phyloP scores from a whole-genome alignment of 2,888 invertebrate genomes.

The Sceliomorpha sp. region DNA sequence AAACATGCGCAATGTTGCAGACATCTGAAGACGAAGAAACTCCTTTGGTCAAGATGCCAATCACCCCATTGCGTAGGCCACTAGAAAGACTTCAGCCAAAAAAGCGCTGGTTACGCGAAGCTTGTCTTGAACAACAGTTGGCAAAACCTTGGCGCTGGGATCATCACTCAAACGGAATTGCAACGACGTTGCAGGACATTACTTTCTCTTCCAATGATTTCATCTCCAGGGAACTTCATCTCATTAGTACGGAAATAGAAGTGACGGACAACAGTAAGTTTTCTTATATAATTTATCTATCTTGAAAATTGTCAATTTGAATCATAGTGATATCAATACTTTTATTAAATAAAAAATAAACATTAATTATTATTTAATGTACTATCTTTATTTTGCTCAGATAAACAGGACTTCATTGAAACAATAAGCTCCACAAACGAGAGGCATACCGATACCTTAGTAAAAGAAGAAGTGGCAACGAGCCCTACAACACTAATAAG shows the following conservation, averaged over 20 bases:
- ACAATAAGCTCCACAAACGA: too few species aligned
- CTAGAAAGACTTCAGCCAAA: slow-evolving; percentile 81
- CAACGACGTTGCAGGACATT: slow-evolving; percentile 9
- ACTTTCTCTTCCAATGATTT: slow-evolving; percentile 19
- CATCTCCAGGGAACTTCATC: slow-evolving; percentile 5
- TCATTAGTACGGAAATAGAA: too few species aligned
- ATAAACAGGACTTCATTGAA: too few species aligned
- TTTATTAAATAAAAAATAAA: too few species aligned
- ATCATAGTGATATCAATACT: too few species aligned
- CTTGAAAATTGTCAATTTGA: too few species aligned
- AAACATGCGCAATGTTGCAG: slow-evolving; percentile 68
- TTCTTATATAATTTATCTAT: too few species aligned
- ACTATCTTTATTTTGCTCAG: too few species aligned
- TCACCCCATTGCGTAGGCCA: slow-evolving; percentile 71
- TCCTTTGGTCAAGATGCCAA: slow-evolving; percentile 65
- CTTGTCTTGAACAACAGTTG: slow-evolving; percentile 80
- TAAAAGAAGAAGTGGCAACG: not conserved
- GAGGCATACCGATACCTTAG: too few species aligned
- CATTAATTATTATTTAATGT: too few species aligned
- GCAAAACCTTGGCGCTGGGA: slow-evolving; percentile 82
- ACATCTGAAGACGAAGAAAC: slow-evolving; percentile 75
- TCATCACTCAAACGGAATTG: slow-evolving; percentile 36
- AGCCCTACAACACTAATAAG: slow-evolving; percentile 43
- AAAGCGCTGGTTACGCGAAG: slow-evolving; percentile 84
- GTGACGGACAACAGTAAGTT: too few species aligned